Conservation (phyloP, 2,113 vertebrate genomes). For the Lepidothrix coronata region DNA sequence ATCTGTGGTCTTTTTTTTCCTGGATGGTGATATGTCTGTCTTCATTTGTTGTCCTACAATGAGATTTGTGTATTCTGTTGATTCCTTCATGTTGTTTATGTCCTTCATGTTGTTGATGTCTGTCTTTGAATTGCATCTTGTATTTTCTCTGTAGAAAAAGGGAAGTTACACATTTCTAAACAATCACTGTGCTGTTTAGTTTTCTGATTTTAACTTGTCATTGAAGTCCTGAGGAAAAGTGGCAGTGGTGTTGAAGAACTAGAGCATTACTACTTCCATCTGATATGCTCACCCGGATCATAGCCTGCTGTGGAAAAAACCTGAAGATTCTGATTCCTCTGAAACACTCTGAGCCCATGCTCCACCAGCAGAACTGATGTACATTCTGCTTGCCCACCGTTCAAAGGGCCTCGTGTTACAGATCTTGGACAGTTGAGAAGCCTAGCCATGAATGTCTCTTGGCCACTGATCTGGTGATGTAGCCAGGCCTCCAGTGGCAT, state of each 20-base stretch:
- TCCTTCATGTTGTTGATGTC: background rate
- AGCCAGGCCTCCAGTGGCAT: background rate
- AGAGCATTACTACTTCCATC: background rate
- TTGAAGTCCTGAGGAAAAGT: background rate
- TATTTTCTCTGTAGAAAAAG: background rate
- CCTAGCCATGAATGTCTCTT: background rate
- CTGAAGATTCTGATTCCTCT: background rate
- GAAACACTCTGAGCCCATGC: background rate
- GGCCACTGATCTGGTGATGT: background rate
- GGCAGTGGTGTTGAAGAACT: background rate
- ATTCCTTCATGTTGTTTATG: background rate
- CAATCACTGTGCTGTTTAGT: background rate
- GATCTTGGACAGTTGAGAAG: background rate
- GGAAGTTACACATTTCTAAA: background rate
- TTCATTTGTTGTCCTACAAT: background rate
- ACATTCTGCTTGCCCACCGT: fast-evolving
- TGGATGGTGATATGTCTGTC: background rate
- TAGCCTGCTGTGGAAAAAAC: background rate
- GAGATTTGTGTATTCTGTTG: background rate
- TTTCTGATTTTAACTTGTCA: background rate
- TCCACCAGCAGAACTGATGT: background rate
- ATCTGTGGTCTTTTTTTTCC: background rate
- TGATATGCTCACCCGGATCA: background rate
- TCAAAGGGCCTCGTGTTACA: background rate
- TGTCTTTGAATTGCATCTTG: background rate